Evolutionary conservation across 92 coral and sea anemone genomes (phyloP).

Genomic region (Galaxea fascicularis): DNA sequence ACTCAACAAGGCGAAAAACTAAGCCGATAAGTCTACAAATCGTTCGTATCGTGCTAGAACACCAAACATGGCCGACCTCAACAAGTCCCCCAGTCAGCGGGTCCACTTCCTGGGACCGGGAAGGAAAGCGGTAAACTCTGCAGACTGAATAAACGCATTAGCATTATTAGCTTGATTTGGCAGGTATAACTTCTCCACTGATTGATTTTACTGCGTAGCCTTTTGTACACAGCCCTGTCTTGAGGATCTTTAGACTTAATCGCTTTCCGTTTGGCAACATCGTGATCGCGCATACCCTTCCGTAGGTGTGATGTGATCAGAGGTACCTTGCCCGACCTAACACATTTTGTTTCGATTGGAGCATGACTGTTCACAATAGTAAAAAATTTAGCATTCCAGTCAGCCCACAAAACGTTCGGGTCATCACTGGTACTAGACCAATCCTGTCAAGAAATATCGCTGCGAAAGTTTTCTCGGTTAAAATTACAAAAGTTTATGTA

Average conservation of each 20-base stretch:
- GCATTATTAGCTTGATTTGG: constrained; percentile 46
- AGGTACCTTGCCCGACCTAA: constrained; percentile 20
- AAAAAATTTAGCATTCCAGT: constrained; percentile 47
- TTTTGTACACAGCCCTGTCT: too few species aligned
- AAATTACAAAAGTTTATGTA: too few species aligned
- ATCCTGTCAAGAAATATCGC: constrained; percentile 54
- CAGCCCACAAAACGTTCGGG: too few species aligned
- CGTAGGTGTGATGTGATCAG: constrained; percentile 52
- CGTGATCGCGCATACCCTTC: constrained; percentile 46
- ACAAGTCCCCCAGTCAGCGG: too few species aligned
- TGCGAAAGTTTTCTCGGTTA: too few species aligned
- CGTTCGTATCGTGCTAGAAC: too few species aligned
- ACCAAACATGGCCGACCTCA: too few species aligned
- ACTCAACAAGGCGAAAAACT: too few species aligned
- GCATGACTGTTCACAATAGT: constrained; percentile 41
- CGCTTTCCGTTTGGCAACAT: constrained; percentile 39
- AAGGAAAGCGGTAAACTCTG: too few species aligned
- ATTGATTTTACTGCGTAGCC: constrained; percentile 34
- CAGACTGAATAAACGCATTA: constrained; percentile 50
- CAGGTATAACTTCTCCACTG: constrained; percentile 43
- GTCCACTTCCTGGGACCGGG: too few species aligned
- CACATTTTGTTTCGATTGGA: constrained; percentile 42
- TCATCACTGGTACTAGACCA: constrained; percentile 53
- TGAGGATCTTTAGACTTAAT: constrained; percentile 24
- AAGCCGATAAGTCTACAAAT: too few species aligned